These are phyloP conservation scores for Archocentrus centrarchus DNA, from an alignment of 2,113 vertebrate species.

Conservation along the genomic window DNA sequence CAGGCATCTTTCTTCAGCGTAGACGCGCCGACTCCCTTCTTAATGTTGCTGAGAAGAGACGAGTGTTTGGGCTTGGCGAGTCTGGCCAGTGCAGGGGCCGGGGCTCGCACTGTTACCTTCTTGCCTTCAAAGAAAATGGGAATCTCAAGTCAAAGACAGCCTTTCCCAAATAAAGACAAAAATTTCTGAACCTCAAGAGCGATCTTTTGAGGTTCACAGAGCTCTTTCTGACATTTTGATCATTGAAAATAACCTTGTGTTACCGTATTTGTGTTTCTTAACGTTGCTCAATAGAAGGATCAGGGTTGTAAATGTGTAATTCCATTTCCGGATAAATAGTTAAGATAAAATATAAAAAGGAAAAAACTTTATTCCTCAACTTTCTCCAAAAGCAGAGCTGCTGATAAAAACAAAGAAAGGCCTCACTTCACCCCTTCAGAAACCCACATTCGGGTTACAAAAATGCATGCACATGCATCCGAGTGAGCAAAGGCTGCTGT, in stretches of 20 bases:
- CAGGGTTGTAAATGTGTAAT: not conserved
- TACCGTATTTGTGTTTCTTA: not conserved
- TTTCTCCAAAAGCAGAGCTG: not conserved
- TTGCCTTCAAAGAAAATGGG: slow-evolving; percentile 78
- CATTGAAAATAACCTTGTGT: not conserved
- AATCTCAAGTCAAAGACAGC: not conserved
- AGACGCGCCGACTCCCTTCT: slow-evolving; percentile 12
- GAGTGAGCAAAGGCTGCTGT: slow-evolving; percentile 19
- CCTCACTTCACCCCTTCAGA: slow-evolving; percentile 39
- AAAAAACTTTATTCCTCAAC: not conserved
- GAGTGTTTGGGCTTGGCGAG: slow-evolving; percentile 79
- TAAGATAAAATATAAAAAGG: not conserved
- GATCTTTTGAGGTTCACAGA: not conserved
- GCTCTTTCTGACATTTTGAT: not conserved
- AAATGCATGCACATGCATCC: not conserved
- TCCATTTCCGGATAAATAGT: not conserved
- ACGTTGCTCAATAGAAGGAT: not conserved
- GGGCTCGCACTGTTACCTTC: slow-evolving; percentile 89
- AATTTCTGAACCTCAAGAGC: slow-evolving; percentile 6
- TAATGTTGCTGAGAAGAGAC: slow-evolving; percentile 45
- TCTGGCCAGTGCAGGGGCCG: slow-evolving; percentile 82
- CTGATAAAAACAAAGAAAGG: slow-evolving; percentile 5
- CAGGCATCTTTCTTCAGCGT: slow-evolving; percentile 40
- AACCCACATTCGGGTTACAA: slow-evolving; percentile 33
- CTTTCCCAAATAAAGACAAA: not conserved